Evolutionary conservation across 1,140 invertebrate species (phyloP).

Genomic region (Limonius californicus): DNA sequence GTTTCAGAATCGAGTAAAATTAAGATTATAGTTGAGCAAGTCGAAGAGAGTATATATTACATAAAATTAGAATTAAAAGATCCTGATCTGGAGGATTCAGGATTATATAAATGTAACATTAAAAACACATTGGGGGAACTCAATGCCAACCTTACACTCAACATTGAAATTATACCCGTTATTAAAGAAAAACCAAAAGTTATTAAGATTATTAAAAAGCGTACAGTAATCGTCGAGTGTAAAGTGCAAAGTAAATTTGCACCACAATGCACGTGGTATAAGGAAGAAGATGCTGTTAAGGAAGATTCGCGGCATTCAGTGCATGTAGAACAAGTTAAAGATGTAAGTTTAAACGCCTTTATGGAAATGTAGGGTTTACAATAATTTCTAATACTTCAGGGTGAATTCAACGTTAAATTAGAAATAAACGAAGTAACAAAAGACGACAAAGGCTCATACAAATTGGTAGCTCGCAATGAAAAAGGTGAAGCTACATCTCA

Average conservation of each 20-base stretch:
- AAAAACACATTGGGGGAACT: conserved; percentile 94
- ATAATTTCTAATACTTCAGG: conserved; percentile 48
- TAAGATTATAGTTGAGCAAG: conserved; percentile 67
- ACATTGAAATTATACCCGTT: conserved; percentile 95
- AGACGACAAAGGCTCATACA: conserved; percentile 83
- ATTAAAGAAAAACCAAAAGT: conserved; percentile 90
- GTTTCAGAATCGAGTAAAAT: conserved; percentile 78
- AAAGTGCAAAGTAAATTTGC: conserved; percentile 82
- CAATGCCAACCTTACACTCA: conserved; percentile 93
- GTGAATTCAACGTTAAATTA: conserved; percentile 81
- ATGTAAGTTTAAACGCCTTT: conserved; percentile 53
- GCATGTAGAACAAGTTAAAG: conserved; percentile 72
- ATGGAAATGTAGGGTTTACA: too few relatives aligned
- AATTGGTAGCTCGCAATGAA: conserved; percentile 87
- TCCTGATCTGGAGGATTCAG: conserved; percentile 91
- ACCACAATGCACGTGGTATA: conserved; percentile 86
- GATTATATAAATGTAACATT: conserved; percentile 96
- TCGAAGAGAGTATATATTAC: conserved; percentile 82
- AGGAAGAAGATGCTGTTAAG: conserved; percentile 73
- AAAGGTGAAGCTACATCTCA: conserved; percentile 91
- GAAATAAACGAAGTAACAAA: conserved; percentile 78
- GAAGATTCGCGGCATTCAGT: conserved; percentile 72
- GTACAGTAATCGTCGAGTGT: conserved; percentile 86
- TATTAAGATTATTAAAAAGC: conserved; percentile 84
- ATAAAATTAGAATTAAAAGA: conserved; percentile 88